Conservation (phyloP, 2,797 vertebrate genomes). For the Apogon talboti region DNA sequence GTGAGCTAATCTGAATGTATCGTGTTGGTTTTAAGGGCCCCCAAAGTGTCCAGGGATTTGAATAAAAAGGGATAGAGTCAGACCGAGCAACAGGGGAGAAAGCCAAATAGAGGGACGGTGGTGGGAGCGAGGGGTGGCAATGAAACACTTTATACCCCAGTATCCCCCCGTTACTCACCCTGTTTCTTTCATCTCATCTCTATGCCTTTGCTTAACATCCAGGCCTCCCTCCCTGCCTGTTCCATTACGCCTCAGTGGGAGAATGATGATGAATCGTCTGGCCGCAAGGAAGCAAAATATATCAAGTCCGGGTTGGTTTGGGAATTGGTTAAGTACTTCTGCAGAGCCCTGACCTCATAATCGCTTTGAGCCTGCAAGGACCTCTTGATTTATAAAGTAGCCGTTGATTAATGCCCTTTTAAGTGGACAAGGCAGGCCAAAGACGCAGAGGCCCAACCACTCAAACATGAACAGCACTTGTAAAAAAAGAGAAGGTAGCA, state of each 20-base stretch:
- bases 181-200: conserved; percentile 61
- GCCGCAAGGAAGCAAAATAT: conserved; percentile 87
- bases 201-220: conserved; percentile 86
- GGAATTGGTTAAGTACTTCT: conserved; percentile 98
- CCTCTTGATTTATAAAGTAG: conserved; percentile 97
- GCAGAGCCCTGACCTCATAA: conserved; percentile 90
- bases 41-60: conserved; percentile 79
- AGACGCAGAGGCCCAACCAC: conserved; percentile 84
- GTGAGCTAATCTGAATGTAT: conserved; percentile 68
- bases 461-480: conserved; percentile 87
- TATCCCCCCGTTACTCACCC: conserved; percentile 69
- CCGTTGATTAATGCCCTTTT: conserved; percentile 97
- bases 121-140: conserved; percentile 30
- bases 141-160: conserved; percentile 64
- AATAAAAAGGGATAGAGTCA: conserved; percentile 32
- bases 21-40: conserved; percentile 79
- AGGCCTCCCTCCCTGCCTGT: conserved; percentile 86
- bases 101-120: conserved; percentile 39
- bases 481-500: conserved; percentile 65
- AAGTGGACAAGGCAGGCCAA: conserved; percentile 93
- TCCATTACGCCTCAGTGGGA: conserved; percentile 86
- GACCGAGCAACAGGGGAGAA: conserved; percentile 15
- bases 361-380: conserved; percentile 87
- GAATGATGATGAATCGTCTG: conserved; percentile 95
- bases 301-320: conserved; percentile 87